phyloP scores from a whole-genome alignment of 37 sponge, comb jelly and placozoan genomes.

The Bolinopsis microptera region DNA sequence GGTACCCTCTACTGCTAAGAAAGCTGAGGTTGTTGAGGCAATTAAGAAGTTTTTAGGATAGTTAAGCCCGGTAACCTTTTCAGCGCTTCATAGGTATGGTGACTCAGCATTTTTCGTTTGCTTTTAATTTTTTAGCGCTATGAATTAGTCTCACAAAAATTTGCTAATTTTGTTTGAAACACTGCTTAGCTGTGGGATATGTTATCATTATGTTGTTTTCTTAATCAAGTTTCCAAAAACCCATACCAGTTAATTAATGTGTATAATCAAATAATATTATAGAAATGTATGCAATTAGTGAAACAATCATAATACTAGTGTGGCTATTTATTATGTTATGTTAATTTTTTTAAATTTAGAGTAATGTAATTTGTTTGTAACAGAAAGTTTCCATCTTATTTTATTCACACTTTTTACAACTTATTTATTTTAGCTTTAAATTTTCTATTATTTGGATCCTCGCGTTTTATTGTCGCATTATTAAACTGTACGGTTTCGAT shows the following conservation, averaged over 20 bases:
- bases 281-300: not conserved
- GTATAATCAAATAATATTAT: too few species aligned
- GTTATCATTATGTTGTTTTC: too few species aligned
- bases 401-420: too few species aligned
- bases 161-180: too few species aligned
- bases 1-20: constrained; percentile 23
- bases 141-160: too few species aligned
- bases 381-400: not conserved
- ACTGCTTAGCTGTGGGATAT: too few species aligned
- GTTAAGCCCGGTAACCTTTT: too few species aligned
- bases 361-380: not conserved
- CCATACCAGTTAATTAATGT: too few species aligned
- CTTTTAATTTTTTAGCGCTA: too few species aligned
- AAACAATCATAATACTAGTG: not conserved
- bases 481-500: not conserved
- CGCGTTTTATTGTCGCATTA: not conserved
- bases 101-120: not conserved
- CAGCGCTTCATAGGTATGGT: too few species aligned
- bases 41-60: not conserved
- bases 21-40: constrained; percentile 23
- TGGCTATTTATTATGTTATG: not conserved
- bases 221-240: too few species aligned
- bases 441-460: not conserved
- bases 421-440: not conserved
- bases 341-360: not conserved